Base-by-base conservation (phyloP, 2,113 vertebrate species). In the Nestor notabilis region DNA sequence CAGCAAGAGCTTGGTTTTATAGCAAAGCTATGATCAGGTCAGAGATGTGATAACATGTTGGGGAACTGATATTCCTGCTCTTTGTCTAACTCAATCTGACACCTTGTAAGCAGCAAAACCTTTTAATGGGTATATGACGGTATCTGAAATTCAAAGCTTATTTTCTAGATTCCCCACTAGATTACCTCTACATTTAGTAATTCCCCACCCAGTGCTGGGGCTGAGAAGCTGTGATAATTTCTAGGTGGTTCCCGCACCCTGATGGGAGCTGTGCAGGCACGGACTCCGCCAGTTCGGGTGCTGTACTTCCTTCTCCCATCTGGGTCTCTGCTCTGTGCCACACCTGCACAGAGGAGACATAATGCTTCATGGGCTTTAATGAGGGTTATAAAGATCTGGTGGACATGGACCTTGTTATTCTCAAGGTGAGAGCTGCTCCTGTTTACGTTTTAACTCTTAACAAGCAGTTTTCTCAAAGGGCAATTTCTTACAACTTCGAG, bases 131-230 rank as follows among this genome's bases (percentile, higher is more conserved):
- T 61, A 7, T 17, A 24, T 23, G 53, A 31, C 77, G 72, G 13
- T 53, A 8, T 61, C 31, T 71, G 56, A 82, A 82, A 47, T 43
- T 47, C 58, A 55, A 37, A 43, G 31, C 23, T 61, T 37, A 17
- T 27, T 72, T 72, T 41, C 27, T 31, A 14, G 7, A 53, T 77
- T 90, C 63, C 64, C 39, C 3, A 2, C 7, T 65, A 37, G n/a
- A 33, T 41, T 58, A 31, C 76, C 1, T 1, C n/a, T 24, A 25
- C 8, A 4, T 18, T 28, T 47, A 21, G n/a, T 21, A 76, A 35
- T 41, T 18, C 43, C 7, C 1, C 13, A 24, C 37, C 0, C 2
- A 64, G 46, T 44, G 52, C 10, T 0, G 0, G 52, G 41, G 29
- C 35, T 66, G 50, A 77, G 64, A 43, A 37, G 27, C 70, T 29